Base-by-base conservation (phyloP, 2,888 invertebrate species). In the Cylindroiulus punctatus region DNA sequence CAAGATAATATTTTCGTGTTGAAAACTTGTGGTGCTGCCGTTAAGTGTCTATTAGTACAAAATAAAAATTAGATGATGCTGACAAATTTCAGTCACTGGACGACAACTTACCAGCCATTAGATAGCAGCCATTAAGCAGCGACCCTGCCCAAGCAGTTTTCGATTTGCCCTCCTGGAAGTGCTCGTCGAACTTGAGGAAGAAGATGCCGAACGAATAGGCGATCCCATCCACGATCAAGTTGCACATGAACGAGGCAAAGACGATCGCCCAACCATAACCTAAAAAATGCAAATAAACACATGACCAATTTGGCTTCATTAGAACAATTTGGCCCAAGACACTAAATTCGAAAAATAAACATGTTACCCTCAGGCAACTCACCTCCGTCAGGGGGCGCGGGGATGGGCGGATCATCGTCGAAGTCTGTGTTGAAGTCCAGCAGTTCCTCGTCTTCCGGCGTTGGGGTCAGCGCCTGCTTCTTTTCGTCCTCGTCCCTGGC, bases 131-230 rank as follows among this genome's bases (percentile, higher is more conserved):
- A 88, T 97, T 97, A 57, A 99, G 93, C 86, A 98, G 93, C 88
- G 98, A 98, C 88, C 98, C 98, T 87, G 97, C 96, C 96, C 97
- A 97, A 84, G 98, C 96, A 57, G 95, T 95, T 88, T 94, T 96
- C 86, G 96, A 96, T 90, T 95, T 96, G 86, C 96, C 95, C 90
- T 95, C 96, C 36, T 94, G 94, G 91, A 97, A 99, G 90, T 94
- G 94, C 1, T 91, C 92, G 88, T 95, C 95, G 89, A 97, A 94
- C 90, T 95, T 94, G 42, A 94, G 93, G 84, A 97, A 93, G 92
- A 97, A 97, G 90, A 98, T 95, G 86, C 99, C 98, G 91, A 99
- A 99, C 10, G 98, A 97, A 92, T 98, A 99, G n/a, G 98, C 97
- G 88, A 99, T 97, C 89, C 97, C 99, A 91, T 99, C 99, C 87